Percentiles rank a stretch among this genome's conserved stretches.
phyloP scores from a whole-genome alignment of 2,888 invertebrate genomes.

The Stratiomys singularior region DNA sequence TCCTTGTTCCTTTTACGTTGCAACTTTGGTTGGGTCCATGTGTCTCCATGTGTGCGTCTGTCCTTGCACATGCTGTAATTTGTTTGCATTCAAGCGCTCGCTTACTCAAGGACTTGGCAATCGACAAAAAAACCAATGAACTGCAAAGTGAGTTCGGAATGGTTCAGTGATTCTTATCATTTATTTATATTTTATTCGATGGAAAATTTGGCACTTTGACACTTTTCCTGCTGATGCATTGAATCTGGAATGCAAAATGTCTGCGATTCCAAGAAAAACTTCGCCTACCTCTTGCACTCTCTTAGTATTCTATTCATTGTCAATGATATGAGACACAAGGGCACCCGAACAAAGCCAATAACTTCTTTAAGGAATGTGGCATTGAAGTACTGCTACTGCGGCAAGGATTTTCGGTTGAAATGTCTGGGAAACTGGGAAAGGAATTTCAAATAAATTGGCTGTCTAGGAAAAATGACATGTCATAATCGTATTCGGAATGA shows the following conservation, averaged over 20 bases:
- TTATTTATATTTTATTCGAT: constrained; percentile 28
- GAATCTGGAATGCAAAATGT: constrained; percentile 1
- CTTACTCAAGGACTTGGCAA: constrained; percentile 21
- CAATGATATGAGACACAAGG: constrained; percentile 23
- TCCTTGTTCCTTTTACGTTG: not conserved
- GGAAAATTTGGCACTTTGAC: constrained; percentile 33
- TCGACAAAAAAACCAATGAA: constrained; percentile 32
- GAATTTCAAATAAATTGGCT: constrained; percentile 1
- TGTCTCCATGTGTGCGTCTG: not conserved
- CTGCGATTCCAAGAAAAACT: not conserved
- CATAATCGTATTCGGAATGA: not conserved
- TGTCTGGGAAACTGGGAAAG: not conserved
- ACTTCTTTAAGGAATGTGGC: constrained; percentile 15
- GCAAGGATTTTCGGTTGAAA: not conserved
- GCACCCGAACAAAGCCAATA: constrained; percentile 9
- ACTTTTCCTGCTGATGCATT: constrained; percentile 3
- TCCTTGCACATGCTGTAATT: not conserved
- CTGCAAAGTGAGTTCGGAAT: constrained; percentile 14
- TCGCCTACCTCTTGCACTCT: not conserved
- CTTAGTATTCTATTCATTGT: not conserved
- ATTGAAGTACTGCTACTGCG: not conserved
- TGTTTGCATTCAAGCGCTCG: not conserved
- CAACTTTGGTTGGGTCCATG: not conserved
- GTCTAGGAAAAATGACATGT: not conserved
- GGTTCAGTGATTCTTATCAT: constrained; percentile 28